phyloP scores from a whole-genome alignment of 2,797 vertebrate genomes.

The Potorous gilbertii region DNA sequence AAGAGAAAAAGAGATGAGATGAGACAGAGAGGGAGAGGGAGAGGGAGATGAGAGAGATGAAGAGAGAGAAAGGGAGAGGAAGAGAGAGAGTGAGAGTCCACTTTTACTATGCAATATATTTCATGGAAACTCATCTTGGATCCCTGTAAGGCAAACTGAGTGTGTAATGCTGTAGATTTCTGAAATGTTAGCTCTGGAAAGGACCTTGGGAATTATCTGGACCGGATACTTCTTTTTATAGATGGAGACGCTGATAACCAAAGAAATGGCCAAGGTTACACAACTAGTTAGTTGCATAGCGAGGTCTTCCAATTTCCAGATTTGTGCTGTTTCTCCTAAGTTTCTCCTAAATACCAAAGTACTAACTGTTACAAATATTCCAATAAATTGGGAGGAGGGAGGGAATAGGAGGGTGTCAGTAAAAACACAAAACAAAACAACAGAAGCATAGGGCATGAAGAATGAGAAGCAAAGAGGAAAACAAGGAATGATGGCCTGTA shows the following conservation, averaged over 20 bases:
- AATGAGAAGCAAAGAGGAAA: background rate
- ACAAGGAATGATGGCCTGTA: background rate
- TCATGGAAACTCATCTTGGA: background rate
- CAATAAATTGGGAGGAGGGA: background rate
- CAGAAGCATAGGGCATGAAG: background rate
- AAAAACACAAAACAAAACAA: background rate
- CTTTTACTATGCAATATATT: background rate
- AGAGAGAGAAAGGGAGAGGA: too few species aligned
- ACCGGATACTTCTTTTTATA: background rate
- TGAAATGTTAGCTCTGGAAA: background rate
- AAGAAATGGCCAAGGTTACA: background rate
- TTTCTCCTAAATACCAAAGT: background rate
- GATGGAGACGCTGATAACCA: background rate
- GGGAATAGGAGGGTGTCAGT: background rate
- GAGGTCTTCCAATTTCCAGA: background rate
- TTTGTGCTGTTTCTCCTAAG: background rate
- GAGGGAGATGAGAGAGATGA: too few species aligned
- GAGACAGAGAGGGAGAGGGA: too few species aligned
- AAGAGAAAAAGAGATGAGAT: too few species aligned
- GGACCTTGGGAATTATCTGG: background rate
- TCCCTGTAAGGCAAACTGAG: background rate
- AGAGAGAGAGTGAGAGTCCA: background rate
- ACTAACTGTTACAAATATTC: background rate
- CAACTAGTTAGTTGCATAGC: background rate
- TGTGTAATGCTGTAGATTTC: background rate